These are phyloP conservation scores for Gambusia affinis DNA, from an alignment of 2,113 vertebrate genomes.

Conservation along the genomic window DNA sequence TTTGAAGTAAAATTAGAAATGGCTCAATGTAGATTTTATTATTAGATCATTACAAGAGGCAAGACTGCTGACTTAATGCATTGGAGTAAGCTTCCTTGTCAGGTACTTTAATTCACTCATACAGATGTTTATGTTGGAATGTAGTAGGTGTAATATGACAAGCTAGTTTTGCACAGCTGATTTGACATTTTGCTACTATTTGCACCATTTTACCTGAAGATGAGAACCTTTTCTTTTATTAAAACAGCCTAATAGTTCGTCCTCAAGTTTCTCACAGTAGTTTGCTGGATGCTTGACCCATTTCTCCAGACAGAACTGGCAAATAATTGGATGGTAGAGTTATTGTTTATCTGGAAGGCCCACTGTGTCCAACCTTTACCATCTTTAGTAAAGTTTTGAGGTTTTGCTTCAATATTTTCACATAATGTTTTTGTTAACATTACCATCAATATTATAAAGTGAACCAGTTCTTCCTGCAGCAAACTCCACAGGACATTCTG, in stretches of 20 bases:
- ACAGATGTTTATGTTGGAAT: neutral
- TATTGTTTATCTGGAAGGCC: too few relatives aligned
- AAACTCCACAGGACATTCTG: neutral
- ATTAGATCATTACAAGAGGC: slow-evolving; percentile 4
- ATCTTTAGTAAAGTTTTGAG: too few relatives aligned
- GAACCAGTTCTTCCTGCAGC: neutral
- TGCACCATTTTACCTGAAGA: too few relatives aligned
- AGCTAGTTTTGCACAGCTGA: neutral
- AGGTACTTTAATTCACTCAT: neutral
- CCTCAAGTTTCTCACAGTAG: too few relatives aligned
- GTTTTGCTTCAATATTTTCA: too few relatives aligned
- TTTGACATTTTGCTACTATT: neutral
- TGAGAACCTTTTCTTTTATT: too few relatives aligned
- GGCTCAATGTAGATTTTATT: neutral
- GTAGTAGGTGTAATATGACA: neutral
- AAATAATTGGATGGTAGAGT: too few relatives aligned
- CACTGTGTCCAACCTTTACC: too few relatives aligned
- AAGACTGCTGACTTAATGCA: neutral
- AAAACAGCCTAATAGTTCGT: too few relatives aligned
- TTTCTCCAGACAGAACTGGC: too few relatives aligned
- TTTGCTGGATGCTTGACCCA: too few relatives aligned
- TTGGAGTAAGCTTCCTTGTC: neutral
- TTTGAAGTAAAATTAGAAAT: neutral
- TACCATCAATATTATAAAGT: neutral
- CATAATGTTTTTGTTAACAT: too few relatives aligned